A percentile compares a stretch with the other conserved stretches of the same genome.
These are phyloP conservation scores for Epinephelus lanceolatus DNA, from an alignment of 2,113 vertebrate genomes.

Conservation along the genomic window DNA sequence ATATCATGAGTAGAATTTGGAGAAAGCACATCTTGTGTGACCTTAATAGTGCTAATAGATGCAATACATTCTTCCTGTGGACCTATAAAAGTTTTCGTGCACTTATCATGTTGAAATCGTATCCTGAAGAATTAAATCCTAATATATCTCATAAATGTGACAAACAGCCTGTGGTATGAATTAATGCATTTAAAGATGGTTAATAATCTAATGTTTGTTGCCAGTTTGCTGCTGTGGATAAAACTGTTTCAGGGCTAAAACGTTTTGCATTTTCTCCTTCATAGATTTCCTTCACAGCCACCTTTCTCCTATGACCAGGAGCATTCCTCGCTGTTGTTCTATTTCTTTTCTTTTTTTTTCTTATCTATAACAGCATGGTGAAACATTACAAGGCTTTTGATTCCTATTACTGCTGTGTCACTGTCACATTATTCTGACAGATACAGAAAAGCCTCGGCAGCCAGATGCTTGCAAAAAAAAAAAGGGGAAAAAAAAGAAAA, in stretches of 20 bases:
- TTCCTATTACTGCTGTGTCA: conserved; percentile 75
- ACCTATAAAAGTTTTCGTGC: conserved; percentile 43
- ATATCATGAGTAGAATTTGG: background rate
- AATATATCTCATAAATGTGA: background rate
- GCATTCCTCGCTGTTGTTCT: conserved; percentile 38
- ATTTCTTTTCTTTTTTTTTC: conserved; percentile 15
- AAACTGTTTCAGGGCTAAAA: conserved; percentile 32
- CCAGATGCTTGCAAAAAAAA: conserved; percentile 50
- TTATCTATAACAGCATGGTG: conserved; percentile 62
- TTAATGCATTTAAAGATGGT: background rate
- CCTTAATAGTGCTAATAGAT: background rate
- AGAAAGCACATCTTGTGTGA: background rate
- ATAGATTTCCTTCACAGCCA: conserved; percentile 37
- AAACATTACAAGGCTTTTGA: conserved; percentile 74
- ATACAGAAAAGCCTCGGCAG: conserved; percentile 70
- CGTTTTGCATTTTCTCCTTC: conserved; percentile 36
- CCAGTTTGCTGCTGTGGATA: conserved; percentile 21
- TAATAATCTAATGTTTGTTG: conserved; percentile 3
- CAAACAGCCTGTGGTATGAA: background rate
- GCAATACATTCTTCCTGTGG: background rate
- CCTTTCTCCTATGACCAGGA: conserved; percentile 49
- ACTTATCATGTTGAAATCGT: background rate
- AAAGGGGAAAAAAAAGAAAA: conserved; percentile 48
- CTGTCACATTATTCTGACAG: conserved; percentile 81
- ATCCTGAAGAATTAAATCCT: background rate